phyloP scores from a whole-genome alignment of 1,140 invertebrate species.

The Riptortus pedestris region DNA sequence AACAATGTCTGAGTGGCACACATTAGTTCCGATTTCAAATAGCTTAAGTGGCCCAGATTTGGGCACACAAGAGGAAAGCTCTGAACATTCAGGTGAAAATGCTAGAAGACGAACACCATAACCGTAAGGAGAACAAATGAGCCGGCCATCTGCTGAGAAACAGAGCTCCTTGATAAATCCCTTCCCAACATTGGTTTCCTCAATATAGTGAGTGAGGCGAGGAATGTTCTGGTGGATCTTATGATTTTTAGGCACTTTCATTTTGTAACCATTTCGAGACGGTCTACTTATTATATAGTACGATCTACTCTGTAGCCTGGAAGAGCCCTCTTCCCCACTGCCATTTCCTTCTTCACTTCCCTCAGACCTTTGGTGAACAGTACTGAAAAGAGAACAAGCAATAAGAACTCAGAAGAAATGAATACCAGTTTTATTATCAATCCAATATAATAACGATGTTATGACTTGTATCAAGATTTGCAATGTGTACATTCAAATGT shows the following conservation, averaged over 20 bases:
- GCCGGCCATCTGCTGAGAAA: conserved; percentile 75
- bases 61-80: conserved; percentile 60
- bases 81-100: conserved; percentile 65
- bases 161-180: conserved; percentile 58
- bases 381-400: not conserved
- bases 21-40: conserved; percentile 54
- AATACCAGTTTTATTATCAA: not conserved
- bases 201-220: conserved; percentile 69
- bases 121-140: conserved; percentile 81
- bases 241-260: conserved; percentile 24
- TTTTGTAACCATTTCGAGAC: not conserved
- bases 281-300: conserved; percentile 22
- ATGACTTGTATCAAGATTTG: no score
- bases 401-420: not conserved
- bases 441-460: not conserved
- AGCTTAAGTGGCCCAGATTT: conserved; percentile 37
- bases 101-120: conserved; percentile 70
- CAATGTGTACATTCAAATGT: no score
- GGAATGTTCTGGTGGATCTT: conserved; percentile 37
- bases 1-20: conserved; percentile 72
- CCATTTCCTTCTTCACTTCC: not conserved
- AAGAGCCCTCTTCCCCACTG: not conserved
- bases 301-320: not conserved
- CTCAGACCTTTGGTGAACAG: not conserved
- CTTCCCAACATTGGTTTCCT: conserved; percentile 74